These are phyloP conservation scores for Thalassaphorura encarpata DNA, from an alignment of 1,140 invertebrate genomes.

Conservation along the genomic window DNA sequence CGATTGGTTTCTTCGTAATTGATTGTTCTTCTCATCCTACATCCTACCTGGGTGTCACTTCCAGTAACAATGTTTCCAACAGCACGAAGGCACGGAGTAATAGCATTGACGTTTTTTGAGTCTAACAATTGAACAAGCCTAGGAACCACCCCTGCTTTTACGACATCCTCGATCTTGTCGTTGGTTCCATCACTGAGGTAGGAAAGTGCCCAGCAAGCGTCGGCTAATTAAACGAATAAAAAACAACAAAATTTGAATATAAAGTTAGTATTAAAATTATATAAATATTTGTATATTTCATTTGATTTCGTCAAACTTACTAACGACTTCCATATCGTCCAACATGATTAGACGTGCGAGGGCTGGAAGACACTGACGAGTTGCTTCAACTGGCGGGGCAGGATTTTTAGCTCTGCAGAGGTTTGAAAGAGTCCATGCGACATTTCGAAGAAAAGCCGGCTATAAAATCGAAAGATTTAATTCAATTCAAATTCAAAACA, in stretches of 20 bases:
- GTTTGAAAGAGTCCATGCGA: slow-evolving; percentile 87
- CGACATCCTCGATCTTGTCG: slow-evolving; percentile 74
- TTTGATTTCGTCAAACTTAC: slow-evolving; percentile 36
- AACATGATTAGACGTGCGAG: slow-evolving; percentile 65
- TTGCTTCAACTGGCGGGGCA: slow-evolving; percentile 60
- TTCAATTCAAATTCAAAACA: neutral
- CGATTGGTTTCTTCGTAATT: too few relatives aligned
- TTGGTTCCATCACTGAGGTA: slow-evolving; percentile 92
- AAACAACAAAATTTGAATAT: slow-evolving; percentile 1
- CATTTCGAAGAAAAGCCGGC: slow-evolving; percentile 47
- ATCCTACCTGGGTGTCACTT: slow-evolving; percentile 57
- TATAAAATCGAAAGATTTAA: neutral
- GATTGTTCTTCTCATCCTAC: too few relatives aligned
- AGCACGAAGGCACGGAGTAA: slow-evolving; percentile 80
- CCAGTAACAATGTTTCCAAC: slow-evolving; percentile 83
- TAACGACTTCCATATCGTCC: slow-evolving; percentile 61
- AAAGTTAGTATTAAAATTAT: neutral
- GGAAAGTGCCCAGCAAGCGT: slow-evolving; percentile 93
- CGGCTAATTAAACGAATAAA: slow-evolving; percentile 46
- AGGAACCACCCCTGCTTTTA: slow-evolving; percentile 59
- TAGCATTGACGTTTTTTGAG: slow-evolving; percentile 57
- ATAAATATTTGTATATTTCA: neutral
- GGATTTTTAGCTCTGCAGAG: slow-evolving; percentile 87
- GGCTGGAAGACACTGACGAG: slow-evolving; percentile 68
- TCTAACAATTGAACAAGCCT: slow-evolving; percentile 64